Evolutionary conservation across 2,797 vertebrate genomes (phyloP).

Genomic region (Psittacula echo): DNA sequence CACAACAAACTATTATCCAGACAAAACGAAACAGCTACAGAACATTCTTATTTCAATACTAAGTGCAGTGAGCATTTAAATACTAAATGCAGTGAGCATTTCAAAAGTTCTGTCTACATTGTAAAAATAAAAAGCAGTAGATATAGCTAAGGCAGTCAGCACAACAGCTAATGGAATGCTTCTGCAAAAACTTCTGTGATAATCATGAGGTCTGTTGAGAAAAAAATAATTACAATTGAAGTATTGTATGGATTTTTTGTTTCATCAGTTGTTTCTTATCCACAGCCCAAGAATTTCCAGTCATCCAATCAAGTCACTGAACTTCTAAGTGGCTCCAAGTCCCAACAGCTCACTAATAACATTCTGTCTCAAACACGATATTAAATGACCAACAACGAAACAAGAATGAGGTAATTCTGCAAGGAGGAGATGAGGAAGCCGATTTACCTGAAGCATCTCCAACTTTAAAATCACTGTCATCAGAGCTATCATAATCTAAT

Average conservation of each 20-base stretch:
- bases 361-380: neutral
- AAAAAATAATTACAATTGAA: neutral
- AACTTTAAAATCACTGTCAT: conserved; percentile 99
- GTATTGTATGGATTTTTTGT: neutral
- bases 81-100: neutral
- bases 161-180: neutral
- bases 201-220: neutral
- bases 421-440: neutral
- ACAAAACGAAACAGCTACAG: neutral
- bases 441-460: conserved; percentile 95
- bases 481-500: conserved; percentile 99
- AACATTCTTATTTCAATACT: neutral
- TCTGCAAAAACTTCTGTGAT: neutral
- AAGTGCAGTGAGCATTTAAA: neutral
- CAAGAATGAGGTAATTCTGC: neutral
- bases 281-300: neutral
- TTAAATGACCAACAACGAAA: neutral
- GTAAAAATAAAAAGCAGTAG: neutral
- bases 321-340: neutral
- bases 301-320: neutral
- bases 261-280: neutral
- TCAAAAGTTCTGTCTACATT: neutral
- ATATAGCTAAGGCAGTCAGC: neutral
- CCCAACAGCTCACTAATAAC: neutral
- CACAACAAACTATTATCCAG: neutral